Base-by-base conservation (phyloP, 2,888 invertebrate genomes). In the Ophion costatus region DNA sequence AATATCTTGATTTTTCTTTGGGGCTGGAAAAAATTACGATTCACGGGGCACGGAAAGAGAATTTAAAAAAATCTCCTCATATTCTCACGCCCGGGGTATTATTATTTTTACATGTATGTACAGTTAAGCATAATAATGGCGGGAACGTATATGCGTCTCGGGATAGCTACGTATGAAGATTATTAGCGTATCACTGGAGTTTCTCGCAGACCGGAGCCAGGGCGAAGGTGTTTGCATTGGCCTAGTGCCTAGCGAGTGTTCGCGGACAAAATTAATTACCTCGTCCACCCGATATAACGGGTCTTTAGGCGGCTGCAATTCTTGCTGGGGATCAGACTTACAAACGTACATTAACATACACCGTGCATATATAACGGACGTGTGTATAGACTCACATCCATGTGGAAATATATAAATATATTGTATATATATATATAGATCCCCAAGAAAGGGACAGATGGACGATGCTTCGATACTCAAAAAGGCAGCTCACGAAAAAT, bases 191-290 rank as follows among this genome's bases (percentile, higher is more conserved):
- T 69, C 69, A 24, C 75, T 69, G 71, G 59, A 74, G 51, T 79
- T 79, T 75, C 51, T 79, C 61, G 45, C 66, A 71, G 66, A 69
- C 76, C 80, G 85, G 82, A 85, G 84, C 77, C 88, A 79, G 85
- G 83, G 73, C 87, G 87, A 89, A 91, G 92, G 90, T 90, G 91
- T 92, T 92, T 90, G 91, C 91, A 92, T 92, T 93, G 92, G 92
- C 93, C 93, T 92, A 93, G 92, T 93, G 91, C 87, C 91, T 90
- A 90, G 88, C 89, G 57, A 67, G 61, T 75, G 90, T 91, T 92
- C 87, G 89, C 91, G 86, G 90, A 88, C 89, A 88, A 92, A 93
- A 93, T 93, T 93, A 93, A 93, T 93, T 93, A 92, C 92, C 93
- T 89, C 90, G 92, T 92, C 89, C 90, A 87, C 82, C 87, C 91